These are phyloP conservation scores for Tapirus indicus DNA, from an alignment of 2,797 vertebrate genomes.

Conservation along the genomic window DNA sequence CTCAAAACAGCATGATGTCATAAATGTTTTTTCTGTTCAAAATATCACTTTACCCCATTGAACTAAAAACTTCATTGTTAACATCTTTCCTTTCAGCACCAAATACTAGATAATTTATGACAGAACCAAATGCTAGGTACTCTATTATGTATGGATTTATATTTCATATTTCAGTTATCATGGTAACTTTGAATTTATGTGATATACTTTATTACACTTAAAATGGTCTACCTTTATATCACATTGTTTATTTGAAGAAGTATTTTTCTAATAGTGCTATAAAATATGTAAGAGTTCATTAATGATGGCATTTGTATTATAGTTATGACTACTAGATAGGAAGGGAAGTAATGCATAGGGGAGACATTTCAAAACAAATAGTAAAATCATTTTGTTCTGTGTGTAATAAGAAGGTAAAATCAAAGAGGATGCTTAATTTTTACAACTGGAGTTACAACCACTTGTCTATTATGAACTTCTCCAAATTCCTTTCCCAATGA, in stretches of 20 bases:
- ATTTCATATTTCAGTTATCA: neutral
- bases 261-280: neutral
- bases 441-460: neutral
- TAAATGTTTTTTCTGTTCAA: neutral
- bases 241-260: neutral
- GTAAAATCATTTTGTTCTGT: neutral
- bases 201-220: neutral
- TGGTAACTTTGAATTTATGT: neutral
- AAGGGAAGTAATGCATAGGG: neutral
- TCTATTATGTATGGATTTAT: neutral
- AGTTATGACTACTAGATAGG: neutral
- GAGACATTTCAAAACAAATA: conserved; percentile 28
- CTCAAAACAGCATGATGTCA: neutral
- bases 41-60: neutral
- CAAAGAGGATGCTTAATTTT: neutral
- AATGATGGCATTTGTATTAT: neutral
- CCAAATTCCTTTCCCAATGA: neutral
- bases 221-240: neutral
- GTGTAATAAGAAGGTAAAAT: neutral
- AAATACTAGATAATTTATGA: neutral
- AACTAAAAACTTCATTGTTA: neutral
- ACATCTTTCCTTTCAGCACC: neutral
- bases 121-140: neutral
- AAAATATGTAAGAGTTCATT: neutral
- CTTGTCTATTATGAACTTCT: neutral